phyloP scores from a whole-genome alignment of 1,140 invertebrate genomes.

The Sitophilus oryzae region DNA sequence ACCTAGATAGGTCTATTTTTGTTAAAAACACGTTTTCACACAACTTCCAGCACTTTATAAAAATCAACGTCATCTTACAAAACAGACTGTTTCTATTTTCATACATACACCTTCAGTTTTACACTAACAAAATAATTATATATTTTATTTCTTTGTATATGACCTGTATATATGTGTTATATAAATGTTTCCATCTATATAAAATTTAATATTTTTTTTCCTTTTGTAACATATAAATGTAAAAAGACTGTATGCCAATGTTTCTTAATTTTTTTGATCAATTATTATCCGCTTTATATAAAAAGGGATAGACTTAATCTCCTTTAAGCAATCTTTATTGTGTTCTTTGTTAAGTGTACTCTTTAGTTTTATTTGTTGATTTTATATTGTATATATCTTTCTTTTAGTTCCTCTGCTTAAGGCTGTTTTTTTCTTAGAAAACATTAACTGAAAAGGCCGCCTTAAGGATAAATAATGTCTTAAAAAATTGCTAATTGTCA shows the following conservation, averaged over 20 bases:
- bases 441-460: not conserved
- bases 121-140: too few relatives aligned
- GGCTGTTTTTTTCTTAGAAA: not conserved
- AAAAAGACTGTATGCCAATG: slow-evolving; percentile 30
- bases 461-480: not conserved
- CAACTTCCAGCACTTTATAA: too few relatives aligned
- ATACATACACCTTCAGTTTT: too few relatives aligned
- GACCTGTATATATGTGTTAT: slow-evolving; percentile 38
- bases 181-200: slow-evolving; percentile 31
- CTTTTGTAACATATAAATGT: slow-evolving; percentile 35
- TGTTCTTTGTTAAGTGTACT: not conserved
- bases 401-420: not conserved
- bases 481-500: not conserved
- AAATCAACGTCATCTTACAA: too few relatives aligned
- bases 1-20: too few relatives aligned
- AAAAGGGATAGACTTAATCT: not conserved
- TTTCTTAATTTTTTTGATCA: slow-evolving; percentile 9
- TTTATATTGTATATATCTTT: not conserved
- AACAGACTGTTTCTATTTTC: too few relatives aligned
- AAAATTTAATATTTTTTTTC: slow-evolving; percentile 17
- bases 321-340: not conserved
- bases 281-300: not conserved
- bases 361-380: not conserved
- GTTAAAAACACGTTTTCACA: too few relatives aligned
- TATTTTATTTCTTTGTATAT: slow-evolving; percentile 34